phyloP scores from a whole-genome alignment of 2,888 invertebrate genomes.

The Melinaea marsaeus region DNA sequence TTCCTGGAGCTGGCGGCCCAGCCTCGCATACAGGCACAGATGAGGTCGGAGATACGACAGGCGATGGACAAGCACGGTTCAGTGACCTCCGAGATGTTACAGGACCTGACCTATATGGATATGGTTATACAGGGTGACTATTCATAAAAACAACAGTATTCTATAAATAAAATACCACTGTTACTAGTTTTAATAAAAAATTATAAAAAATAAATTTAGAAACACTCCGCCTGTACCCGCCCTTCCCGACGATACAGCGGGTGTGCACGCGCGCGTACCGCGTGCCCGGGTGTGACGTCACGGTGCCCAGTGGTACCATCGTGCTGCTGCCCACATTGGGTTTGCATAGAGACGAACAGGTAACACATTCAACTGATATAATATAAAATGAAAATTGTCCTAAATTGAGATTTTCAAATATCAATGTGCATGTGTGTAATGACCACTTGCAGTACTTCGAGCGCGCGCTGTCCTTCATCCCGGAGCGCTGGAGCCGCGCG shows the following conservation, averaged over 20 bases:
- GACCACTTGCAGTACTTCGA: constrained; percentile 58
- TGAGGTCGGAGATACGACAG: constrained; percentile 68
- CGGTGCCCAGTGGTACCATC: constrained; percentile 60
- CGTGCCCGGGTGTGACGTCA: constrained; percentile 48
- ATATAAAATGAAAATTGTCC: too few species aligned
- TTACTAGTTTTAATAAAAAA: neutral
- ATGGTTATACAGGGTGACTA: constrained; percentile 73
- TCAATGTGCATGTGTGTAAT: neutral
- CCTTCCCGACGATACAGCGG: constrained; percentile 68
- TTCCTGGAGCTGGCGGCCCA: constrained; percentile 76
- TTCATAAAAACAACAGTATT: neutral
- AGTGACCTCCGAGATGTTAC: constrained; percentile 71
- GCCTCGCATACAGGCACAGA: constrained; percentile 69
- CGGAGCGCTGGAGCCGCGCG: constrained; percentile 59
- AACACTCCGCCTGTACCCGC: constrained; percentile 66
- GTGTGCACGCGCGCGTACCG: constrained; percentile 64
- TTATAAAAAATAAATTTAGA: constrained; percentile 41
- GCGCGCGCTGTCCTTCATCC: constrained; percentile 52
- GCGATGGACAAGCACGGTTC: constrained; percentile 55
- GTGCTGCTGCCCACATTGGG: constrained; percentile 67
- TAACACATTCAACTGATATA: constrained; percentile 25
- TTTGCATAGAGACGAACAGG: constrained; percentile 68
- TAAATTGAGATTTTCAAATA: neutral
- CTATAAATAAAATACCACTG: neutral
- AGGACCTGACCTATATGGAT: constrained; percentile 76